Conservation (phyloP, 2,888 invertebrate genomes). For the Bibio marci region DNA sequence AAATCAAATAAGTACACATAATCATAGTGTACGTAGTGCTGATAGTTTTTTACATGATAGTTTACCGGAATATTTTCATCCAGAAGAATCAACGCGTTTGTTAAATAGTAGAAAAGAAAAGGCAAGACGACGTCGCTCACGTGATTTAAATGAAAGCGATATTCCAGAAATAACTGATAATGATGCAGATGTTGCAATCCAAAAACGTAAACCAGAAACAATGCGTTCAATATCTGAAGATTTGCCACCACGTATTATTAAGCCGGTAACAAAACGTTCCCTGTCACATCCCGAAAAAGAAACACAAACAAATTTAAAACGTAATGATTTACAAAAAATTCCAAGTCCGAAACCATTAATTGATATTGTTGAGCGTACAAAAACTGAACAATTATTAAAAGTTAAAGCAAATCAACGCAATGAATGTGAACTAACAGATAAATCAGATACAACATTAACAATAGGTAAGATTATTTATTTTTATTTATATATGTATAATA, state of each 20-base stretch:
- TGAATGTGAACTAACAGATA: conserved; percentile 18
- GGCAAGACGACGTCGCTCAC: conserved; percentile 10
- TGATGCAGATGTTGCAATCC: no score
- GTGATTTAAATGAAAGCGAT: conserved; percentile 10
- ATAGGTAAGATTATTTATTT: background rate
- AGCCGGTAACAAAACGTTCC: conserved; percentile 25
- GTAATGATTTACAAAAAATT: conserved; percentile 21
- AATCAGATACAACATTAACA: conserved; percentile 14
- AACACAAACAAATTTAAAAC: conserved; percentile 20
- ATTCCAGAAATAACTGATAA: no score
- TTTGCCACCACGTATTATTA: conserved; percentile 20
- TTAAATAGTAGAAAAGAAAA: conserved; percentile 11
- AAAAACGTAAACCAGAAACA: conserved; percentile 23
- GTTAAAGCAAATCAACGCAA: conserved; percentile 19
- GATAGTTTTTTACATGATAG: conserved; percentile 10
- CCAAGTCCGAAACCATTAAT: conserved; percentile 24
- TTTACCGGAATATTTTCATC: conserved; percentile 10
- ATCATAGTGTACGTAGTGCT: conserved; percentile 8
- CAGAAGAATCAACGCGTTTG: conserved; percentile 11
- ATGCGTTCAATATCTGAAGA: conserved; percentile 28
- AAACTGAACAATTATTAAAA: conserved; percentile 15
- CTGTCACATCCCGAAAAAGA: conserved; percentile 28
- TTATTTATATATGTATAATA: no score
- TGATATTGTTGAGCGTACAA: conserved; percentile 22
- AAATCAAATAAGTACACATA: background rate